Percentiles rank a stretch among this genome's conserved stretches.
These are phyloP conservation scores for Canis aureus DNA, from an alignment of 2,113 vertebrate genomes.

Conservation along the genomic window DNA sequence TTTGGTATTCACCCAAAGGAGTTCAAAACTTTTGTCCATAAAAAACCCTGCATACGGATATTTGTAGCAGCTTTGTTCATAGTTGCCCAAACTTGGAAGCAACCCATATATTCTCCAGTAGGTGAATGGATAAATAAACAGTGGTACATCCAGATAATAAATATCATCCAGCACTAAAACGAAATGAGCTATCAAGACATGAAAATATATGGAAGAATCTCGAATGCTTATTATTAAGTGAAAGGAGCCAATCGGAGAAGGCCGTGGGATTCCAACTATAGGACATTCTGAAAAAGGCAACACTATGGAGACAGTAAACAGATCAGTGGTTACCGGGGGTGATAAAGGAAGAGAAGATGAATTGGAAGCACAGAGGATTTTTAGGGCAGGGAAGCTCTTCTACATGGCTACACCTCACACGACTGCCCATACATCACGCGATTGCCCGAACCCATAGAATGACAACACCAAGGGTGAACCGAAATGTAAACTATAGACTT, in stretches of 20 bases:
- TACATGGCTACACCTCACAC: not conserved
- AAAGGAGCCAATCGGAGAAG: not conserved
- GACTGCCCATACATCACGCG: not conserved
- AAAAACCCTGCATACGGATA: not conserved
- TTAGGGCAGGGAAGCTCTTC: not conserved
- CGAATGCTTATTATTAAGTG: not conserved
- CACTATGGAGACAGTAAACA: not conserved
- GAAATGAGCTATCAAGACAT: not conserved
- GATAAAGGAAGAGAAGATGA: not conserved
- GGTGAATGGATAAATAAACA: not conserved
- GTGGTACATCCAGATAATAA: not conserved
- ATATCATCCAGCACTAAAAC: not conserved
- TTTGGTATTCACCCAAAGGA: not conserved
- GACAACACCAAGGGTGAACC: not conserved
- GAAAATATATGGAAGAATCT: not conserved
- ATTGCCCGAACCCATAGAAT: not conserved
- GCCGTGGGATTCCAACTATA: not conserved
- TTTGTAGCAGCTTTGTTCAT: not conserved
- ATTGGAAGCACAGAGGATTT: not conserved
- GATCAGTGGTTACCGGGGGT: not conserved
- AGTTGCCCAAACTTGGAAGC: not conserved
- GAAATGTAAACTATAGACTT: rapidly evolving
- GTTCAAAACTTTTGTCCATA: not conserved
- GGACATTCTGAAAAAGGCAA: not conserved
- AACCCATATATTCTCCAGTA: not conserved